Conservation (phyloP, 2,888 invertebrate species). For the Diploptera punctata region DNA sequence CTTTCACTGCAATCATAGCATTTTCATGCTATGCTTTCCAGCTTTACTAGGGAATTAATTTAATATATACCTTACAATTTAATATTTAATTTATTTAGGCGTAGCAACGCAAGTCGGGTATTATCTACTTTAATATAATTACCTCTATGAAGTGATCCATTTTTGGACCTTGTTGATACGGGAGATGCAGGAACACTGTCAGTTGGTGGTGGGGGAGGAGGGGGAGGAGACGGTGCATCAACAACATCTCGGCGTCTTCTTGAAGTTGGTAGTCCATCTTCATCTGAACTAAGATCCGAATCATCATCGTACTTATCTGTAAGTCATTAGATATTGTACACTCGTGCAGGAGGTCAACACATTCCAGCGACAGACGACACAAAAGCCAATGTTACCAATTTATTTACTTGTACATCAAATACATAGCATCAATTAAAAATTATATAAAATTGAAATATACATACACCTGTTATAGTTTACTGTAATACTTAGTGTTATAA, state of each 20-base stretch:
- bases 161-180: not conserved
- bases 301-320: conserved; percentile 20
- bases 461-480: conserved; percentile 35
- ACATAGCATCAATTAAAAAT: conserved; percentile 27
- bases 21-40: no score
- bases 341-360: not conserved
- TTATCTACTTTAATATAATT: no score
- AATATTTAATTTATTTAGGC: no score
- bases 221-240: conserved; percentile 51
- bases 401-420: conserved; percentile 26
- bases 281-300: conserved; percentile 46
- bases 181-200: conserved; percentile 43
- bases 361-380: conserved; percentile 11
- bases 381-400: conserved; percentile 22
- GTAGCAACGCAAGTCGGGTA: no score
- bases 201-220: conserved; percentile 55
- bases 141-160: conserved; percentile 30
- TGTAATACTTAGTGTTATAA: conserved; percentile 25
- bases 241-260: not conserved
- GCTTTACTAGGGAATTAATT: no score
- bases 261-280: conserved; percentile 44
- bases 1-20: no score
- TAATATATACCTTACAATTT: no score
- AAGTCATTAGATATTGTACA: not conserved
- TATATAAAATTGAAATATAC: conserved; percentile 36